Percentiles rank a stretch among this genome's conserved stretches.
Evolutionary conservation across 2,797 vertebrate genomes (phyloP).

Genomic region (Stomatorhinus walkeri): DNA sequence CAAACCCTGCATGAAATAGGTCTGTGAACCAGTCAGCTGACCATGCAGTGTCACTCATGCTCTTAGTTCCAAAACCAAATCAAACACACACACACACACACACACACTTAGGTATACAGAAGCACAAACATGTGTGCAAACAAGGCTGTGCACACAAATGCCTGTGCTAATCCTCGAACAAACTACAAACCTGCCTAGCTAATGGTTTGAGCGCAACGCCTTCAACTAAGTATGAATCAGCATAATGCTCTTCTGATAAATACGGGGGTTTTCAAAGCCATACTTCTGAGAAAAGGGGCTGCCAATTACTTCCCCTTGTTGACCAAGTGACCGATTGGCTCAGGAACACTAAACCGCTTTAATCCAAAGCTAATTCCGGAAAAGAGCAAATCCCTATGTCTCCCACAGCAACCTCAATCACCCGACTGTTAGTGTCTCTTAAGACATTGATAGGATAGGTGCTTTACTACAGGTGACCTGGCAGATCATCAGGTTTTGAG

Average conservation of each 20-base stretch:
- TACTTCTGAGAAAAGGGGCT: not conserved
- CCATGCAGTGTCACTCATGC: not conserved
- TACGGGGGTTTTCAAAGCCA: not conserved
- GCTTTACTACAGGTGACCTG: conserved; percentile 21
- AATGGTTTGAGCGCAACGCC: not conserved
- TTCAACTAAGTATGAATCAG: not conserved
- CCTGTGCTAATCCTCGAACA: not conserved
- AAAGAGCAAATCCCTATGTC: not conserved
- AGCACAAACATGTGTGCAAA: not conserved
- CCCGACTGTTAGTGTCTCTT: conserved; percentile 18
- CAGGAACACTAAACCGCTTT: not conserved
- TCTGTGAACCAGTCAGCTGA: not conserved
- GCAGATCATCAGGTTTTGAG: not conserved
- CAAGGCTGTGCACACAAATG: not conserved
- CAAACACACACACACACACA: not conserved
- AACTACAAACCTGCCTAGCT: not conserved
- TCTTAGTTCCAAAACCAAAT: not conserved
- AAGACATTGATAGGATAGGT: conserved; percentile 17
- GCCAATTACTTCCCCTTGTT: conserved; percentile 8
- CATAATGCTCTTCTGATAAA: not conserved
- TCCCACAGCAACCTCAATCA: conserved; percentile 16
- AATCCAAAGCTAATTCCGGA: not conserved
- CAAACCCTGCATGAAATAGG: not conserved
- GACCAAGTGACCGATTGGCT: not conserved
- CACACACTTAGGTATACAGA: not conserved